Percentiles rank a stretch among this genome's conserved stretches.
phyloP scores from a whole-genome alignment of 2,797 vertebrate species.

The Pristis pectinata region DNA sequence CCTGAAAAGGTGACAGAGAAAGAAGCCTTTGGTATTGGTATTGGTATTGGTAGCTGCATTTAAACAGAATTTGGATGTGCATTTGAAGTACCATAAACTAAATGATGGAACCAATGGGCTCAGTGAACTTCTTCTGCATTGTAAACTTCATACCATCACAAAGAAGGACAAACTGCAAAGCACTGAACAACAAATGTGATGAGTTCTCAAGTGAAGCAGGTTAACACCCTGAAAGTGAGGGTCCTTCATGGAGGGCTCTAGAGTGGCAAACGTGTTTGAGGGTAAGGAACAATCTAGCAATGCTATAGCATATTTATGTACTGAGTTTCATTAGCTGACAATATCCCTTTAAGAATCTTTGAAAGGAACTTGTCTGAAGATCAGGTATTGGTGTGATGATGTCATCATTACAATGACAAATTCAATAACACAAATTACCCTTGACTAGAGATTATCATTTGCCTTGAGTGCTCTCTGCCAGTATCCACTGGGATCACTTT shows the following conservation, averaged over 20 bases:
- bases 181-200: background rate
- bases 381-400: background rate
- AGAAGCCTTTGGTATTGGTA: too few species aligned
- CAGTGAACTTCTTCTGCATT: too few species aligned
- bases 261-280: background rate
- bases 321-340: background rate
- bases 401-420: conserved; percentile 8
- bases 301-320: background rate
- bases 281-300: background rate
- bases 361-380: background rate
- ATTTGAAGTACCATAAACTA: too few species aligned
- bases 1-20: too few species aligned
- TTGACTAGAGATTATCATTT: background rate
- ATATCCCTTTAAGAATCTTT: background rate
- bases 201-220: background rate
- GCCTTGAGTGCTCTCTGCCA: background rate
- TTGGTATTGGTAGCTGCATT: too few species aligned
- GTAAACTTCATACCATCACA: background rate
- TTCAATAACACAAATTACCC: conserved; percentile 22
- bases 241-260: background rate
- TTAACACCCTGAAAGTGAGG: background rate
- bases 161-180: background rate
- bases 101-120: too few species aligned
- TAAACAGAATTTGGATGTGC: too few species aligned
- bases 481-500: background rate